Conservation (phyloP, 2,888 invertebrate species). For the Atrina japonica region DNA sequence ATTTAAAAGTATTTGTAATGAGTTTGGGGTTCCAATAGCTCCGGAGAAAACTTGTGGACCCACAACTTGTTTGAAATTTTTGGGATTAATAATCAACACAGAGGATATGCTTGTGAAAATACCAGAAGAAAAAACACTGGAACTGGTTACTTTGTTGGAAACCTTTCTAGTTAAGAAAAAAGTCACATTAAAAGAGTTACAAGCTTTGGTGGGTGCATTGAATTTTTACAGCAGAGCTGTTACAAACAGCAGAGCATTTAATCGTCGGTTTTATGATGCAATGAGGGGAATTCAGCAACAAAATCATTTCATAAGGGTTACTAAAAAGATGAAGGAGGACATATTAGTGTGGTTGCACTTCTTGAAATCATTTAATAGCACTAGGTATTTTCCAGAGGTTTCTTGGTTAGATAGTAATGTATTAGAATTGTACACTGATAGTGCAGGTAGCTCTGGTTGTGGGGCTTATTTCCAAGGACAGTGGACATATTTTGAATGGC, state of each 20-base stretch:
- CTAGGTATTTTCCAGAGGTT: constrained; percentile 13
- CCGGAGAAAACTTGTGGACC: constrained; percentile 33
- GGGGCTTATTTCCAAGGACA: constrained; percentile 3
- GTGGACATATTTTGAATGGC: not conserved
- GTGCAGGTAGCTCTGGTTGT: constrained; percentile 21
- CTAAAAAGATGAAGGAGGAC: constrained; percentile 28
- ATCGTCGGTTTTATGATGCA: constrained; percentile 30
- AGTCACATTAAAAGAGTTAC: constrained; percentile 34
- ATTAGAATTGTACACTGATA: constrained; percentile 37
- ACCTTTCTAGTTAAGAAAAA: constrained; percentile 5
- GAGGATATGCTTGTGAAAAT: constrained; percentile 29
- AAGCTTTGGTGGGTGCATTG: constrained; percentile 30
- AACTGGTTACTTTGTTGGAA: constrained; percentile 5
- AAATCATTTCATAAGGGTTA: constrained; percentile 25
- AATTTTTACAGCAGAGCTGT: constrained; percentile 39
- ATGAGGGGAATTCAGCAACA: constrained; percentile 14
- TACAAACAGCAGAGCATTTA: constrained; percentile 32
- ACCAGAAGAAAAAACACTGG: constrained; percentile 23
- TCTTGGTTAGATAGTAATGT: constrained; percentile 7
- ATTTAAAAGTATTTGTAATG: constrained; percentile 10
- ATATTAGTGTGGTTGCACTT: constrained; percentile 32
- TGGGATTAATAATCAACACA: constrained; percentile 40
- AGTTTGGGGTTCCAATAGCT: constrained; percentile 23
- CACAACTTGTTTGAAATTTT: constrained; percentile 17
- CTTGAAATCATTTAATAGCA: constrained; percentile 35